Evolutionary conservation across 2,888 invertebrate genomes (phyloP).

Genomic region (Stratiomys singularior): DNA sequence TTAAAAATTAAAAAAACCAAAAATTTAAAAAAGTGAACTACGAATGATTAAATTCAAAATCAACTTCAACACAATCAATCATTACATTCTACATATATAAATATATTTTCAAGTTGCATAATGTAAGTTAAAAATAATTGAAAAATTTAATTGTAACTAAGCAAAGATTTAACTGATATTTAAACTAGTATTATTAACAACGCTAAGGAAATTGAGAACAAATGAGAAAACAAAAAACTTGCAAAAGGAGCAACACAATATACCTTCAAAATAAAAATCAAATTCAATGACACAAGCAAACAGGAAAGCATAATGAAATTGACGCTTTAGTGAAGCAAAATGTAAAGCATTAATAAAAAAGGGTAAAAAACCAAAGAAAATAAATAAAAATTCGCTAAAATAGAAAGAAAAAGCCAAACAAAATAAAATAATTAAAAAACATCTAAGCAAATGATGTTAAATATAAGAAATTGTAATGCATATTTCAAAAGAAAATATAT

Average conservation of each 20-base stretch:
- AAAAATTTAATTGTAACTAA: not conserved
- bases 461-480: slow-evolving; percentile 14
- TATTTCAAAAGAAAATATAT: slow-evolving; percentile 14
- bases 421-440: too few relatives aligned
- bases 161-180: not conserved
- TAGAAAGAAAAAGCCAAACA: not conserved
- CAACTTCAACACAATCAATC: too few relatives aligned
- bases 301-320: slow-evolving; percentile 18
- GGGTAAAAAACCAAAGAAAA: too few relatives aligned
- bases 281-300: too few relatives aligned
- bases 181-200: not conserved
- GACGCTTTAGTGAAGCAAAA: slow-evolving; percentile 5
- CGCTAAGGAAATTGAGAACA: slow-evolving; percentile 6
- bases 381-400: not conserved
- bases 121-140: too few relatives aligned
- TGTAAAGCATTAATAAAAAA: slow-evolving; percentile 31
- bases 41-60: too few relatives aligned
- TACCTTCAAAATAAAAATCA: too few relatives aligned
- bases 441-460: not conserved
- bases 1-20: too few relatives aligned
- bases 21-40: too few relatives aligned
- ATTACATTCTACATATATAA: not conserved
- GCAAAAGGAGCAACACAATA: not conserved
- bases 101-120: not conserved
- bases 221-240: slow-evolving; percentile 18